Percentiles rank a stretch among this genome's conserved stretches.
These are phyloP conservation scores for Hormiphora californensis DNA, from an alignment of 37 sponge, comb jelly and placozoan genomes.

Conservation along the genomic window DNA sequence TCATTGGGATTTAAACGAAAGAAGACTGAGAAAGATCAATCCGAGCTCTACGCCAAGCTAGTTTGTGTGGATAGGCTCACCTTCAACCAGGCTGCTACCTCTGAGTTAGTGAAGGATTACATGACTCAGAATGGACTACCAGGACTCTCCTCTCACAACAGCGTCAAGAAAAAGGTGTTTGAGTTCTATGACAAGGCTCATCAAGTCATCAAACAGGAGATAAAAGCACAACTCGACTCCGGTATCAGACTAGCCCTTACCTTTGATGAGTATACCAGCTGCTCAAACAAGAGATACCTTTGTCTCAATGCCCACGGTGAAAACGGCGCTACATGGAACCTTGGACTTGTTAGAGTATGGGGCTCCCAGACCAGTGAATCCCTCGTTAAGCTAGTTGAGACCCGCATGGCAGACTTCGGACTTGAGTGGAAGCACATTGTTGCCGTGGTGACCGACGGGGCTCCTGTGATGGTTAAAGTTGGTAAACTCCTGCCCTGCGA, in stretches of 20 bases:
- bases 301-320: neutral
- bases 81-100: too few species aligned
- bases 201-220: neutral
- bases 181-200: slow-evolving; percentile 5
- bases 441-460: slow-evolving; percentile 14
- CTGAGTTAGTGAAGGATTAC: too few species aligned
- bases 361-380: slow-evolving; percentile 1
- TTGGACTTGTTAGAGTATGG: slow-evolving; percentile 31
- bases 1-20: too few species aligned
- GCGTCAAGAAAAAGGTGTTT: neutral
- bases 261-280: slow-evolving; percentile 15
- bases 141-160: slow-evolving; percentile 18
- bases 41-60: too few species aligned
- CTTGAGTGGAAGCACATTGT: neutral
- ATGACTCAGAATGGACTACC: too few species aligned
- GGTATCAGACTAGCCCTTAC: slow-evolving; percentile 5
- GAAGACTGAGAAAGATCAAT: too few species aligned
- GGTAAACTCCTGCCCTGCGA: neutral
- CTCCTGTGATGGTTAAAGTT: neutral
- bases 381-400: neutral
- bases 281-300: neutral
- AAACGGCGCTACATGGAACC: neutral
- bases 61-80: too few species aligned
- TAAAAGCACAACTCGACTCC: neutral
- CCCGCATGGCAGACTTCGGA: neutral